A percentile compares a stretch with the other conserved stretches of the same genome.
phyloP scores from a whole-genome alignment of 2,888 invertebrate genomes.

The Blomia tropicalis region DNA sequence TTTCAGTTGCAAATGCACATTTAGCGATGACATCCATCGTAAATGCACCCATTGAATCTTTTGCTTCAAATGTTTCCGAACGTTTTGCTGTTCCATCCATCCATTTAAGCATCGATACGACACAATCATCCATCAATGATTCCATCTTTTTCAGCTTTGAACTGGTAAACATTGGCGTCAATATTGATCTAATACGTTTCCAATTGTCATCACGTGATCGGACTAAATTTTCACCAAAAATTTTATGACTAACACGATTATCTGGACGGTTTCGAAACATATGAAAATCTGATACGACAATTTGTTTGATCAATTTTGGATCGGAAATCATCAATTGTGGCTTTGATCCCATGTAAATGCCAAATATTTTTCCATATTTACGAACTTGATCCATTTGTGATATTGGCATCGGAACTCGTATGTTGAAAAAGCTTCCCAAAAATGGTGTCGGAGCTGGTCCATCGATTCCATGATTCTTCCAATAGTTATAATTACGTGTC shows the following conservation, averaged over 20 bases:
- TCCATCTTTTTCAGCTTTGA: constrained; percentile 9
- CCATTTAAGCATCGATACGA: neutral
- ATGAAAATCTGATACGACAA: neutral
- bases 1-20: constrained; percentile 19
- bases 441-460: constrained; percentile 9
- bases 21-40: constrained; percentile 20
- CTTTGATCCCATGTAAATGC: neutral
- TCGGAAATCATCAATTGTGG: neutral
- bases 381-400: neutral
- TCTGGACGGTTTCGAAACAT: neutral
- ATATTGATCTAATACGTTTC: constrained; percentile 20
- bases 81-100: neutral
- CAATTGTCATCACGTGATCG: constrained; percentile 8
- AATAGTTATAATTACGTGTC: neutral
- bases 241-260: neutral
- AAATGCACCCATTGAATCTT: neutral
- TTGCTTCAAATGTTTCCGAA: neutral
- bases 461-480: neutral
- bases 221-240: neutral
- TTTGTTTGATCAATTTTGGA: constrained; percentile 4
- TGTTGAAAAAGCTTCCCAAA: constrained; percentile 1
- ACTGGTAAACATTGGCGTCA: constrained; percentile 13
- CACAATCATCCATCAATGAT: neutral
- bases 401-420: neutral
- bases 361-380: constrained; percentile 8